phyloP scores from a whole-genome alignment of 2,888 invertebrate species.

The Cosmia trapezina region DNA sequence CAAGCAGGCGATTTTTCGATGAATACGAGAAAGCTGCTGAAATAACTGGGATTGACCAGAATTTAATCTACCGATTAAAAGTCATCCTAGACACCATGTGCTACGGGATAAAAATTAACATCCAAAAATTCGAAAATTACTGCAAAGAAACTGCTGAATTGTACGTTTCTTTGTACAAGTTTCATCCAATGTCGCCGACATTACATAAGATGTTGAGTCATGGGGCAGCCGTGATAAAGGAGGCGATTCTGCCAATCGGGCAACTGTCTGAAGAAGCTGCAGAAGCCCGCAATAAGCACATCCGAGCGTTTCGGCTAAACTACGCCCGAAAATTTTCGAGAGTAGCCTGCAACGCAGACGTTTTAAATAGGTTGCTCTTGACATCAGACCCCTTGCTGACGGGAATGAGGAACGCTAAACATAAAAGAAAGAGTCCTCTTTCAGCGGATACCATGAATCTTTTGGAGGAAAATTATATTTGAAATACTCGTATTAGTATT shows the following conservation, averaged over 20 bases:
- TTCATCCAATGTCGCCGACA: too few relatives aligned
- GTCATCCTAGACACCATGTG: slow-evolving; percentile 46
- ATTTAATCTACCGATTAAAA: slow-evolving; percentile 48
- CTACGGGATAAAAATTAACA: slow-evolving; percentile 29
- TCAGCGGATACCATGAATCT: slow-evolving; percentile 31
- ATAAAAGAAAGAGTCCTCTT: slow-evolving; percentile 34
- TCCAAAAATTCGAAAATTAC: slow-evolving; percentile 43
- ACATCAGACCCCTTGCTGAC: slow-evolving; percentile 40
- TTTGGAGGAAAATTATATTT: slow-evolving; percentile 41
- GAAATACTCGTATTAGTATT: too few relatives aligned
- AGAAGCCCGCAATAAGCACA: slow-evolving; percentile 52
- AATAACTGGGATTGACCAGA: slow-evolving; percentile 66
- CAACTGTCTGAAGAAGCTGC: slow-evolving; percentile 50
- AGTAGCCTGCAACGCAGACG: slow-evolving; percentile 31
- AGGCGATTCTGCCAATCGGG: slow-evolving; percentile 43
- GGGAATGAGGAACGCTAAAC: slow-evolving; percentile 31
- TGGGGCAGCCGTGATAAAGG: slow-evolving; percentile 33
- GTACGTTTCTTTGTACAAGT: too few relatives aligned
- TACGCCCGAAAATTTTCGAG: slow-evolving; percentile 39
- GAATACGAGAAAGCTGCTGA: slow-evolving; percentile 53
- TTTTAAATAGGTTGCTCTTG: slow-evolving; percentile 37
- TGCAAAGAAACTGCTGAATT: slow-evolving; percentile 44
- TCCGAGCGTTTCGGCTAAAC: slow-evolving; percentile 33
- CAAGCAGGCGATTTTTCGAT: slow-evolving; percentile 62
- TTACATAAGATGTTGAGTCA: too few relatives aligned